Evolutionary conservation across 2,888 invertebrate genomes (phyloP).

Genomic region (Entomobrya proxima): DNA sequence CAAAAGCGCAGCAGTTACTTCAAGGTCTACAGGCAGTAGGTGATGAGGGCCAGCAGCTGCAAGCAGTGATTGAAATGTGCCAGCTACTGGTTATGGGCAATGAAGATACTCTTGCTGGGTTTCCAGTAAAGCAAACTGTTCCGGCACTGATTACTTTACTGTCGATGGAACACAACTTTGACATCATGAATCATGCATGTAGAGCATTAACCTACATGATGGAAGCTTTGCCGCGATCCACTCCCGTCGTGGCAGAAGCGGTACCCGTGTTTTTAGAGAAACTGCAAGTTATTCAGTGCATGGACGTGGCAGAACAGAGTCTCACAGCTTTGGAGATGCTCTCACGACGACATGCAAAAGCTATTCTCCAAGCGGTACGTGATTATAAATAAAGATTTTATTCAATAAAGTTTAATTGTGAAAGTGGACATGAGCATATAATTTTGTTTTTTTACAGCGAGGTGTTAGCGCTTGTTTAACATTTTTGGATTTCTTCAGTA

Average conservation of each 20-base stretch:
- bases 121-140: conserved; percentile 98
- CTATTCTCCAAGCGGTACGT: conserved; percentile 92
- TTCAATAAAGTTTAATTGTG: neutral
- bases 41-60: conserved; percentile 96
- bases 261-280: conserved; percentile 98
- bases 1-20: conserved; percentile 94
- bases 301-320: conserved; percentile 99
- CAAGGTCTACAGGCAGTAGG: conserved; percentile 94
- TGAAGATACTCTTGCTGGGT: conserved; percentile 98
- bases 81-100: conserved; percentile 99
- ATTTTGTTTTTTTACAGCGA: conserved; percentile 80
- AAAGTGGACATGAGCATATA: neutral
- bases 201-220: conserved; percentile 99
- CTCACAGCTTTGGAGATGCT: conserved; percentile 98
- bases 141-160: conserved; percentile 94
- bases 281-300: conserved; percentile 97
- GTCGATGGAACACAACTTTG: conserved; percentile 98
- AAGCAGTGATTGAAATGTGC: conserved; percentile 98
- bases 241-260: conserved; percentile 96
- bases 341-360: conserved; percentile 96
- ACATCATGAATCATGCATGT: conserved; percentile 99
- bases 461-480: conserved; percentile 97
- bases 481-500: conserved; percentile 98
- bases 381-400: neutral
- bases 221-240: conserved; percentile 97